Evolutionary conservation across 2,797 vertebrate genomes (phyloP).

Genomic region (Loriculus beryllinus): DNA sequence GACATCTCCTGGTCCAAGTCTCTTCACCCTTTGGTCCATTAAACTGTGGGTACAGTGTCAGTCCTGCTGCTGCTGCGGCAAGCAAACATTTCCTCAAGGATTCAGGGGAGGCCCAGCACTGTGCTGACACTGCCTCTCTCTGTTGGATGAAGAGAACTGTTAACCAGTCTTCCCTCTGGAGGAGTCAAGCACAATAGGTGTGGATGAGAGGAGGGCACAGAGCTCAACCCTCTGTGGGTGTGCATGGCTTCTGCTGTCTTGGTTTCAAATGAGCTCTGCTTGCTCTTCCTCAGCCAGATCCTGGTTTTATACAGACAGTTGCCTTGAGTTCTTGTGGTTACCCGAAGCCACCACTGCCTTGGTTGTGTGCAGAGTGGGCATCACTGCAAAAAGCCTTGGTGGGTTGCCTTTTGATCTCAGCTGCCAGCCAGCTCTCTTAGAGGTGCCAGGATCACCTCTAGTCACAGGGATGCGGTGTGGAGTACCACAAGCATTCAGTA

Average conservation of each 20-base stretch:
- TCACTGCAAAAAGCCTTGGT: not conserved
- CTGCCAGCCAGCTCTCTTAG: not conserved
- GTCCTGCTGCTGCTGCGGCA: not conserved
- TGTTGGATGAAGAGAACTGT: rapidly evolving
- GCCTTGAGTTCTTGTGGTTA: not conserved
- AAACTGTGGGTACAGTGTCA: not conserved
- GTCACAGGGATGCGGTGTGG: not conserved
- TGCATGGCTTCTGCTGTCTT: not conserved
- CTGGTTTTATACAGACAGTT: not conserved
- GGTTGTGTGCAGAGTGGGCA: not conserved
- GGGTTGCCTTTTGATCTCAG: not conserved
- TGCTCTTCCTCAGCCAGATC: not conserved
- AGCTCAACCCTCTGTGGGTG: not conserved
- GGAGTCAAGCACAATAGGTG: not conserved
- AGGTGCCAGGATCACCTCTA: not conserved
- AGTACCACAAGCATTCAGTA: not conserved
- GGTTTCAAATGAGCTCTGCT: not conserved
- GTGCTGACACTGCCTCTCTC: not conserved
- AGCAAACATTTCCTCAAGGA: not conserved
- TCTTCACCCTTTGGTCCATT: not conserved
- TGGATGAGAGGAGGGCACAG: not conserved
- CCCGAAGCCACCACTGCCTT: not conserved
- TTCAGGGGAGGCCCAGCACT: not conserved
- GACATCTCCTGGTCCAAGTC: not conserved
- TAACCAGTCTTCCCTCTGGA: not conserved